Base-by-base conservation (phyloP, 2,888 invertebrate genomes). In the Notodonta dromedarius region DNA sequence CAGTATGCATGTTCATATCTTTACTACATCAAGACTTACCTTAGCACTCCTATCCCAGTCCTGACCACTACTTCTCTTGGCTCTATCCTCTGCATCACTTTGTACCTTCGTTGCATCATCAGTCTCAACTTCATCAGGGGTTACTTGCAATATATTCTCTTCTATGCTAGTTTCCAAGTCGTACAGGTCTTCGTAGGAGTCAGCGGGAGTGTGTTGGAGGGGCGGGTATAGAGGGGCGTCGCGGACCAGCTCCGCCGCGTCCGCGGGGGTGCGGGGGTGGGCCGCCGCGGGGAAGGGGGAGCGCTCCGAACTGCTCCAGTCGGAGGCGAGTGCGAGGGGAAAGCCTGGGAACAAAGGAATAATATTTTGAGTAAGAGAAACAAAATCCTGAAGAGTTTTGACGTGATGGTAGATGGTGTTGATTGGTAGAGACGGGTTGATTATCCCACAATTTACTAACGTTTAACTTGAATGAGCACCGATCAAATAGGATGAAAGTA, bases 211-310 rank as follows among this genome's bases (percentile, higher is more conserved):
- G 42, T 63, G 8, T n/a, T 58, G 81, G 58, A 88, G 83, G 55
- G 85, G 79, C 35, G 88, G 87, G 66, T 88, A 88, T 61, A 87
- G 85, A 9, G 89, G 89, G 4, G 84, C 89, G 60, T 88, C 89
- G 9, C 87, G 86, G 61, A 89, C 79, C 4, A 90, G 82, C 63
- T 88, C 90, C 0, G 84, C 84, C n/a, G 82, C 85, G 66, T 85
- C 87, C 4, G 54, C 54, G 77, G 80, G 58, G 71, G 77, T 44
- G 77, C 55, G 65, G 63, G 8, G 68, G 63, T 14, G 14, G 39
- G 55, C n/a, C 11, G 44, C 56, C 42, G 64, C 64, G 61, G 75
- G 76, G 56, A 75, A 63, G 14, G 73, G 76, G 57, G 84, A 74
- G 56, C 81, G 83, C 67, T 85, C 84, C n/a, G 87, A 86, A 69